Evolutionary conservation across 2,797 vertebrate genomes (phyloP).

Genomic region (Neosilurus mollespiculum): DNA sequence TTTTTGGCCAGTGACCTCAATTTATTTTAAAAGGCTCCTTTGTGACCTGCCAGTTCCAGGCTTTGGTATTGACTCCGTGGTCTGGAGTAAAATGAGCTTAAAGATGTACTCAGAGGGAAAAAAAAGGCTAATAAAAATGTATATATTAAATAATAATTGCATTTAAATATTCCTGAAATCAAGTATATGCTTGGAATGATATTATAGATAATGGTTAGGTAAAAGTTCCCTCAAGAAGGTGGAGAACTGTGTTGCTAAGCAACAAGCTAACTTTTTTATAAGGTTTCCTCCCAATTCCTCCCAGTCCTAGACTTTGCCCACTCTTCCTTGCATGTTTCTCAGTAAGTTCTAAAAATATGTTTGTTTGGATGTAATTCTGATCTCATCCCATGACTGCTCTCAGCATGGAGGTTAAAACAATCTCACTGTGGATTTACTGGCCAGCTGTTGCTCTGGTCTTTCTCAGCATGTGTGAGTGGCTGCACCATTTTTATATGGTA

Average conservation of each 20-base stretch:
- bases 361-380: conserved; percentile 14
- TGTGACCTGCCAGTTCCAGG: not conserved
- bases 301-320: not conserved
- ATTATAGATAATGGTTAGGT: not conserved
- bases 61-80: not conserved
- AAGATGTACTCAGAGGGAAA: not conserved
- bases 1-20: not conserved
- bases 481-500: conserved; percentile 13
- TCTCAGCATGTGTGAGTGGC: conserved; percentile 36
- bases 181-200: not conserved
- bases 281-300: not conserved
- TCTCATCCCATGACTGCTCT: conserved; percentile 29
- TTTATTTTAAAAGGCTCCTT: not conserved
- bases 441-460: conserved; percentile 43
- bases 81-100: not conserved
- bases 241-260: not conserved
- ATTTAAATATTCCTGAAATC: not conserved
- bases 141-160: not conserved
- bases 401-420: conserved; percentile 49
- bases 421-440: conserved; percentile 46
- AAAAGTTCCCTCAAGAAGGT: not conserved
- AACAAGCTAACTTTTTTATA: not conserved
- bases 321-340: not conserved
- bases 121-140: not conserved
- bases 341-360: not conserved